A percentile compares a stretch with the other conserved stretches of the same genome.
phyloP scores from a whole-genome alignment of 2,888 invertebrate species.

The Drosophila kuntzei region DNA sequence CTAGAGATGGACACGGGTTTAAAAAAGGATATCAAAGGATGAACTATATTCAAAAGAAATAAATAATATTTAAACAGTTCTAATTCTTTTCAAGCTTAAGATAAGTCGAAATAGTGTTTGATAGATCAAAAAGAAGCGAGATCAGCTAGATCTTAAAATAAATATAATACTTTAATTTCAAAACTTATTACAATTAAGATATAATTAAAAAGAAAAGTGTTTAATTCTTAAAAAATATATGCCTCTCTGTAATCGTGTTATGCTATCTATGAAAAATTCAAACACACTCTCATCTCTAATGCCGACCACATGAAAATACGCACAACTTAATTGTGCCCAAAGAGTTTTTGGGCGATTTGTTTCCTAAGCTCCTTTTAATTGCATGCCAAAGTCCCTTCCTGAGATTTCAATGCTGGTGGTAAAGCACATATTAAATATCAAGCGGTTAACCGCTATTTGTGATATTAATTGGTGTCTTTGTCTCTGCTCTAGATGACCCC shows the following conservation, averaged over 20 bases:
- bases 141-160: no score
- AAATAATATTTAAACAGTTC: no score
- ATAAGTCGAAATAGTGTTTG: no score
- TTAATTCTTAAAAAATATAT: background rate
- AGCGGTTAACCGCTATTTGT: conserved; percentile 70
- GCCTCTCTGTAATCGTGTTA: background rate
- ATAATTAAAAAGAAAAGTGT: no score
- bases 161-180: no score
- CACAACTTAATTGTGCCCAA: conserved; percentile 63
- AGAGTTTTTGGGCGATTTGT: conserved; percentile 58
- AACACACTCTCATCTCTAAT: background rate
- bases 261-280: background rate
- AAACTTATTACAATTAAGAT: no score
- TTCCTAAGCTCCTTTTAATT: conserved; percentile 67
- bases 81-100: no score
- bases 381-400: conserved; percentile 43
- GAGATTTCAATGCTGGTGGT: conserved; percentile 26
- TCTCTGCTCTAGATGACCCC: conserved; percentile 13
- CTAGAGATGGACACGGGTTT: conserved; percentile 12
- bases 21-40: no score
- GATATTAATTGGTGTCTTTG: conserved; percentile 68
- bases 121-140: no score
- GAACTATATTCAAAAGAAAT: no score
- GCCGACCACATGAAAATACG: conserved; percentile 47
- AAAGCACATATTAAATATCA: conserved; percentile 45